A percentile compares a stretch with the other conserved stretches of the same genome.
These are phyloP conservation scores for Dascyllus trimaculatus DNA, from an alignment of 2,113 vertebrate genomes.

Conservation along the genomic window DNA sequence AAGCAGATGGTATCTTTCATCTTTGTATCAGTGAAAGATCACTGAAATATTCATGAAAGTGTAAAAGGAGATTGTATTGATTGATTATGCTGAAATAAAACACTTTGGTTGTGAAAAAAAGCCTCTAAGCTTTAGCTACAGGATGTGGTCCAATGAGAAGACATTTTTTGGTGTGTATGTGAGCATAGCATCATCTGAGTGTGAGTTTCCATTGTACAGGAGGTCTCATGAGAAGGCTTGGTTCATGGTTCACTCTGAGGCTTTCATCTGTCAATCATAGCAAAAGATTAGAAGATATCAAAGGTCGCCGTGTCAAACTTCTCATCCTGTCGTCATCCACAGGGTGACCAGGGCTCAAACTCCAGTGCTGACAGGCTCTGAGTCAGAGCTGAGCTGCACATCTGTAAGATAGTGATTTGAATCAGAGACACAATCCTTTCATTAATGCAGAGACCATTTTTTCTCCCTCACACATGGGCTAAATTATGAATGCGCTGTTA, in stretches of 20 bases:
- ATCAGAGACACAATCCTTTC: conserved; percentile 54
- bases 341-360: conserved; percentile 24
- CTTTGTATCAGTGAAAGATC: conserved; percentile 19
- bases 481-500: conserved; percentile 78
- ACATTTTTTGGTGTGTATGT: conserved; percentile 28
- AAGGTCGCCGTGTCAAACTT: conserved; percentile 58
- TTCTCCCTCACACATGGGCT: conserved; percentile 61
- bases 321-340: conserved; percentile 43
- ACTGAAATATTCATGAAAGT: conserved; percentile 63
- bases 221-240: conserved; percentile 59
- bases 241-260: conserved; percentile 58
- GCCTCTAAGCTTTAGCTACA: conserved; percentile 27
- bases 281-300: conserved; percentile 73
- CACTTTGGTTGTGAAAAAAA: conserved; percentile 17
- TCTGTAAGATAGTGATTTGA: conserved; percentile 24
- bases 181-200: conserved; percentile 26
- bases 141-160: conserved; percentile 49
- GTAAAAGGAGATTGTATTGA: conserved; percentile 59
- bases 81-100: conserved; percentile 55
- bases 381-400: conserved; percentile 4
- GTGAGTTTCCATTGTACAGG: conserved; percentile 44
- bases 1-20: conserved; percentile 40
- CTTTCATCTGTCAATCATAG: conserved; percentile 79
- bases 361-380: conserved; percentile 25
- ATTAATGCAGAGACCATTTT: conserved; percentile 57